Evolutionary conservation across 1,140 invertebrate species (phyloP).

Genomic region (Atopsyche davidsoni): DNA sequence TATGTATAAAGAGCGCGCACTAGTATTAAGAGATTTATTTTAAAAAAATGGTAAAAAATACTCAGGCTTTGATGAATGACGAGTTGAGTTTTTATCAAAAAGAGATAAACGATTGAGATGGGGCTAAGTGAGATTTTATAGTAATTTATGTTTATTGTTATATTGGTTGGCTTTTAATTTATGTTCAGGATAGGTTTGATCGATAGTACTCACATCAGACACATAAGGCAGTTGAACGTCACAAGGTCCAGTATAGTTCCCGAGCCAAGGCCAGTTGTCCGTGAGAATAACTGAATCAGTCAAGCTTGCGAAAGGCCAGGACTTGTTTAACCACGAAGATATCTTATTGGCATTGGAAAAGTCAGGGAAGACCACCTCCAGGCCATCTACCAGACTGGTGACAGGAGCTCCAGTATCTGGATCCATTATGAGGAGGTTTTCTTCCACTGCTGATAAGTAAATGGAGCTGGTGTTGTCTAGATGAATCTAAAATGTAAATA

Average conservation of each 20-base stretch:
- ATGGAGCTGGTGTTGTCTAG: conserved; percentile 3
- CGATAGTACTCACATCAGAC: conserved; percentile 30
- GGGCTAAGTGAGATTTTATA: too few relatives aligned
- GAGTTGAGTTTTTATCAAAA: too few relatives aligned
- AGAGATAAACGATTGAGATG: too few relatives aligned
- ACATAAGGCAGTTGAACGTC: conserved; percentile 31
- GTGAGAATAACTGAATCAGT: conserved; percentile 32
- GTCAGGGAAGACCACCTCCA: conserved; percentile 34
- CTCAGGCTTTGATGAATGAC: too few relatives aligned
- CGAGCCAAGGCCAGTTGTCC: conserved; percentile 36
- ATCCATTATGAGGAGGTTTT: conserved; percentile 8
- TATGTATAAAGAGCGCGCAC: too few relatives aligned
- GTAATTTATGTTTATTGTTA: too few relatives aligned
- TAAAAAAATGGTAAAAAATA: too few relatives aligned
- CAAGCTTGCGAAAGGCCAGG: conserved; percentile 15
- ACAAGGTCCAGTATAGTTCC: conserved; percentile 26
- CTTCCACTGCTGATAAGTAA: conserved; percentile 1
- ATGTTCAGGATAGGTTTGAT: too few relatives aligned
- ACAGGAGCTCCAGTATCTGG: neutral
- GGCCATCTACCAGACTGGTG: conserved; percentile 16
- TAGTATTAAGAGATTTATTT: too few relatives aligned
- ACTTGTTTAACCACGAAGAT: conserved; percentile 20
- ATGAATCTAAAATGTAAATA: conserved; percentile 24
- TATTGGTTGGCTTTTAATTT: too few relatives aligned
- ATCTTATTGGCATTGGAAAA: conserved; percentile 30